Evolutionary conservation across 2,888 invertebrate species (phyloP), one percentile per base, ranked within the genome.

Genomic region (Caenorhabditis virilis): DNA sequence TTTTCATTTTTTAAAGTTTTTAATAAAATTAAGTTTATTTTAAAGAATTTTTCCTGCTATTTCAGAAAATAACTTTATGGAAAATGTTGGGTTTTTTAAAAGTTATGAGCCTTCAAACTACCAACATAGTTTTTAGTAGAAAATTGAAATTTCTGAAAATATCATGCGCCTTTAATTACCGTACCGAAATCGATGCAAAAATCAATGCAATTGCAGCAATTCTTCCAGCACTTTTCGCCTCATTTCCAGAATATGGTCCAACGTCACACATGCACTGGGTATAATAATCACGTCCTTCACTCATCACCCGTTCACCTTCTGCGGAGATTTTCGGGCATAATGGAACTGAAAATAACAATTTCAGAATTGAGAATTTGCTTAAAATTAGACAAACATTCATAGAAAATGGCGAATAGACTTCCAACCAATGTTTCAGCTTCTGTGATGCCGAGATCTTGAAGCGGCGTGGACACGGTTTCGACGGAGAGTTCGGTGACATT

Each of bases 351-450:
- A 57, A 45, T n/a, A n/a, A n/a, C n/a, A n/a, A n/a, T n/a, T n/a
- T n/a, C n/a, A n/a, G n/a, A 13, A 53, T 35, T 13, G 11, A 20
- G n/a, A n/a, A n/a, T n/a, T n/a, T n/a, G n/a, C n/a, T n/a, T n/a
- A n/a, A n/a, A n/a, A 33, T n/a, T 15, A 23, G 11, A 45, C 63
- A 53, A 22, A 64, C 59, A 64, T 52, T 64, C 64, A 27, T 51
- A 64, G 13, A 64, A 64, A 18, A 64, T 64, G 0, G 55, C 55
- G 18, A 59, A 64, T 39, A 64, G 55, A 41, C 59, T 51, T 26
- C 64, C 64, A 15, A 64, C 25, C 1, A 59, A 42, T n/a, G 45
- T 55, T 35, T 64, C 64, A 11, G 59, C 36, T 26, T 64, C 64
- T 4, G 59, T 55, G 47, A 64, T 50, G 20, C 55, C 36, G 6